Conservation (phyloP, 2,888 invertebrate species). For the Mamestra brassicae region DNA sequence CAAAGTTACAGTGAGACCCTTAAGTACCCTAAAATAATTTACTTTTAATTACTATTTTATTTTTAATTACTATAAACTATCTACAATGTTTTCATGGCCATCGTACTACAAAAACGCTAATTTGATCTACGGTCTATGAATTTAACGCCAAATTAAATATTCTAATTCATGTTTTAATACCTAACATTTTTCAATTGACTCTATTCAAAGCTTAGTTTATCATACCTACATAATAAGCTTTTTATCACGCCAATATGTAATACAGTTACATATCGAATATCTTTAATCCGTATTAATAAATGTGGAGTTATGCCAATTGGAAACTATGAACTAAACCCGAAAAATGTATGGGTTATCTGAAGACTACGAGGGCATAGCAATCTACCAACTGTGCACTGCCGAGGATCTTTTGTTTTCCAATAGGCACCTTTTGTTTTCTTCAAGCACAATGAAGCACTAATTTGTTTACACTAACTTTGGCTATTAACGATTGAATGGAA, state of each 20-base stretch:
- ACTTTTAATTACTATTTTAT: too few relatives aligned
- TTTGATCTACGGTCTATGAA: background rate
- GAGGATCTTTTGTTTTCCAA: background rate
- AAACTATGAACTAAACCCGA: background rate
- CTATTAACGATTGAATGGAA: background rate
- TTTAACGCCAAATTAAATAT: constrained; percentile 15
- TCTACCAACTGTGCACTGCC: background rate
- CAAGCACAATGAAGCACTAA: constrained; percentile 2
- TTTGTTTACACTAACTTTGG: background rate
- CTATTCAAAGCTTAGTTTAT: background rate
- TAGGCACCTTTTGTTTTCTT: background rate
- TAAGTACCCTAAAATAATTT: background rate
- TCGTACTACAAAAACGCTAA: background rate
- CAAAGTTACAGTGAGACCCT: too few relatives aligned
- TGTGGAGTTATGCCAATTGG: background rate
- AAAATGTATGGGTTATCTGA: background rate
- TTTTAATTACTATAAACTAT: too few relatives aligned
- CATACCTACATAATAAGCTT: background rate
- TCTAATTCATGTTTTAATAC: constrained; percentile 3
- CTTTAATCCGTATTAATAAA: too few relatives aligned
- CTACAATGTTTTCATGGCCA: background rate
- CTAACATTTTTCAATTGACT: background rate
- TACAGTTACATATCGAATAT: background rate
- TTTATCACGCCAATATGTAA: background rate
- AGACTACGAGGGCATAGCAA: background rate